Evolutionary conservation across 2,113 vertebrate species (phyloP), one percentile per base, ranked within the genome.

Genomic region (Tupaia tana): DNA sequence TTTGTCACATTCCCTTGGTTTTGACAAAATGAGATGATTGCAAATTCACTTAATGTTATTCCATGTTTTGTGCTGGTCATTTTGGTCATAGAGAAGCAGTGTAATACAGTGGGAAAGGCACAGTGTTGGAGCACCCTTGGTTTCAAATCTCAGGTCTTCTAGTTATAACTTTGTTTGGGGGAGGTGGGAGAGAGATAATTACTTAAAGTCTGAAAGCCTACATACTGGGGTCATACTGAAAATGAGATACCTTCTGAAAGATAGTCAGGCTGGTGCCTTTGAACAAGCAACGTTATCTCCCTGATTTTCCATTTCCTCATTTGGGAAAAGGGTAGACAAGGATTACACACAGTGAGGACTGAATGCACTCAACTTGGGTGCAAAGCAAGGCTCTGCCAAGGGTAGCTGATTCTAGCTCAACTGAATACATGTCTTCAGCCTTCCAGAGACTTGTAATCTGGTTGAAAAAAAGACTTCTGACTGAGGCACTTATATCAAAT

Each of bases 161-260:
- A 27, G 59, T 19, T 78, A 31, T 1, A 0, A 9, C 27, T 58
- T 59, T 3, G 4, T 9, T 25, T 0, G 1, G 63, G 25, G 10
- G 34, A 31, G 58, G 3, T 4, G 24, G 0, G 0, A 58, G 52
- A 9, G n/a, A 34, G 8, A 9, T 25, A 10, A 9, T 25, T 7
- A 14, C 22, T 7, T 29, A 29, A 34, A 2, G 31, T 22, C 86
- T 24, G 34, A 31, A 52, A 14, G 13, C 14, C 1, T 3, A 0
- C 15, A 9, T 8, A 0, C 0, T 0, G 1, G 43, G n/a, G 7
- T 34, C 22, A 2, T 25, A 20, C 31, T 7, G 18, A 18, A 15
- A 56, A 61, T 10, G 22, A 56, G 74, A 43, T 1, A 43, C 2
- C 24, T 24, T 31, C 1, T 24, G 61, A 1, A 24, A 61, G 31